Base-by-base conservation (phyloP, 1,140 invertebrate genomes). In the Apocrypta bakeri region DNA sequence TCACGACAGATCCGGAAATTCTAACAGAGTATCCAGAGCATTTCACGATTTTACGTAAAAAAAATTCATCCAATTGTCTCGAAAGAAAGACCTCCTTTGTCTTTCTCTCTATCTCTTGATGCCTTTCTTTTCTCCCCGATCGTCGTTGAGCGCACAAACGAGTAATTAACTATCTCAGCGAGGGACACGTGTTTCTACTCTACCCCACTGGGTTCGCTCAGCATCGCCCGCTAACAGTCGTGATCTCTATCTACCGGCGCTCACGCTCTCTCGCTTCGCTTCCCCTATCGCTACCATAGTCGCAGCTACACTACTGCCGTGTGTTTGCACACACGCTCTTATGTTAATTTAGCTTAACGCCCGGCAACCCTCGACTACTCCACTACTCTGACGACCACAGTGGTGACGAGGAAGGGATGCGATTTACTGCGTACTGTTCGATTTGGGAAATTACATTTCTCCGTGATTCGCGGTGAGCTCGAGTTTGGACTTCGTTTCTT, bases 251-350 rank as follows among this genome's bases (percentile, higher is more conserved):
- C 83, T 84, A 40, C 63, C 79, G 74, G 42, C 24, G 74, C 75
- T 83, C 69, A 74, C 68, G 56, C 80, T 64, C 42, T 80, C 79
- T 66, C 80, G 48, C 84, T 84, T 82, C 83, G 68, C 63, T 74
- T 66, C 74, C 48, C 83, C 76, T 29, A 24, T 76, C 56, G 72
- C 8, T 37, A 7, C 48, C 24, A 42, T 42, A 63, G 69, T 73
- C 17, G 83, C 79, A 72, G 85, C 83, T 86, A 37, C 33, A 81
- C 79, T 76, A 85, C 83, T 86, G 84, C 87, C n/a, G n/a, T 90
- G 91, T 90, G 91, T 92, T 92, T 92, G 90, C 90, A 91, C 89
- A 92, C 89, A 91, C 87, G 90, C 89, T 91, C 91, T 91, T 91
- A 91, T 91, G 91, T 91, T 92, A 92, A 92, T 92, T 91, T 89